Base-by-base conservation (phyloP, 2,113 vertebrate species). In the Orientallactaga bullata region DNA sequence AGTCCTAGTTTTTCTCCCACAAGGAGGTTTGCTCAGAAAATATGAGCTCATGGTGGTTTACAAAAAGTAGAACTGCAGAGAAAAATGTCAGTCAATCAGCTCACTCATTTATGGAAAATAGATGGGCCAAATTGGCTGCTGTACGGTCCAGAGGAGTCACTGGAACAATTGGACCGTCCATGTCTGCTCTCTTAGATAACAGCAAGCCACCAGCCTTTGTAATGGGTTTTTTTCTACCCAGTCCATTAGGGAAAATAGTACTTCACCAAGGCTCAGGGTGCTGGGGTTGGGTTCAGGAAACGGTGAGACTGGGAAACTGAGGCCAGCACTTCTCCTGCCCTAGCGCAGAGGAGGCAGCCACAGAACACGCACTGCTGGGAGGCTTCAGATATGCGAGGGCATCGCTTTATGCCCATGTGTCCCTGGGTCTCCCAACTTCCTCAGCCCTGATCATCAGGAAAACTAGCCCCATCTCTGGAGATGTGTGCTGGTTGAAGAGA, bases 1-100 rank as follows among this genome's bases (percentile, higher is more conserved):
- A 93, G 94, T 87, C 47, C 68, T 88, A 86, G 32, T 85, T 95
- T 28, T 93, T 23, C 23, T 77, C 10, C 6, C 55, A 23, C 51
- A 42, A 83, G 39, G 32, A 95, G 6, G 20, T 92, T 61, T 80
- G 32, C 51, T 95, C 42, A 94, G 93, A 66, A 96, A 93, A 85
- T 78, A 23, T 30, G 79, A 84, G 72, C 76, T 66, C 7, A 55
- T 76, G 60, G 16, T 78, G 91, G 7, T 77, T 5, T 69, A 78
- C 69, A 79, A 72, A 74, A 66, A 35, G 35, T 90, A 63, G 90
- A 15, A 18, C 66, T 84, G 30, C 18, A 80, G 66, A 91, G 91
- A 66, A 90, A 89, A 88, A 63, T 39, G 42, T 47, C 42, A 47
- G 42, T 47, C 42, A 66, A 39, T 39, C 63, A 85, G 26, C 79